Conservation (phyloP, 2,113 vertebrate species). For the Machaerirhynchus nigripectus region DNA sequence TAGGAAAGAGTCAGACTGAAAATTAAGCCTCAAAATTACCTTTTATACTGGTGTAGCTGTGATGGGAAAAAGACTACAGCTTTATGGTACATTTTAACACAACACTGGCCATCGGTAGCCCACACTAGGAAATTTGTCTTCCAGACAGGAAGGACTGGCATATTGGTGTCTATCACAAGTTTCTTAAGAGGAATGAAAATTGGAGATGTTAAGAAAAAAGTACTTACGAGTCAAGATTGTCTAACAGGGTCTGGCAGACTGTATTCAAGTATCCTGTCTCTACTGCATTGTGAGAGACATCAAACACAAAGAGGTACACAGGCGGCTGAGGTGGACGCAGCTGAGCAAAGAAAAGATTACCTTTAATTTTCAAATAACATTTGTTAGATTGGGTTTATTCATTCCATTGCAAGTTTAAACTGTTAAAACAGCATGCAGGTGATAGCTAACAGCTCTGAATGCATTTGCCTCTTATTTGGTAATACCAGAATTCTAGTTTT, state of each 20-base stretch:
- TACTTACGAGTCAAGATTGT: conserved; percentile 93
- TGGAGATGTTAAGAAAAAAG: neutral
- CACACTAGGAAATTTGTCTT: neutral
- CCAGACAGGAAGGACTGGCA: neutral
- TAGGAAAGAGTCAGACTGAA: neutral
- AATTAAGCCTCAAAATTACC: neutral
- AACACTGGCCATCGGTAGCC: neutral
- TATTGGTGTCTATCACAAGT: neutral
- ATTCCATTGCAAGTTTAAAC: neutral
- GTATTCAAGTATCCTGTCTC: conserved; percentile 94
- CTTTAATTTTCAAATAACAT: neutral
- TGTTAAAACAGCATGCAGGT: neutral
- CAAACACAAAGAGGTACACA: conserved; percentile 93
- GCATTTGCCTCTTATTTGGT: neutral
- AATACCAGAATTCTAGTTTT: neutral
- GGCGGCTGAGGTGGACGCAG: conserved; percentile 94
- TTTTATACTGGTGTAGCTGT: neutral
- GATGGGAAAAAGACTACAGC: neutral
- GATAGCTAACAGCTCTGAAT: neutral
- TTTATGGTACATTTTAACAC: neutral
- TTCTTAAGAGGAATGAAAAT: neutral
- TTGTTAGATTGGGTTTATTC: neutral
- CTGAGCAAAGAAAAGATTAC: conserved; percentile 65
- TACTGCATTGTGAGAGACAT: conserved; percentile 94
- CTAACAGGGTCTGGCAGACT: conserved; percentile 90